These are phyloP conservation scores for Cephalotes varians DNA, from an alignment of 2,888 invertebrate genomes.

Conservation along the genomic window DNA sequence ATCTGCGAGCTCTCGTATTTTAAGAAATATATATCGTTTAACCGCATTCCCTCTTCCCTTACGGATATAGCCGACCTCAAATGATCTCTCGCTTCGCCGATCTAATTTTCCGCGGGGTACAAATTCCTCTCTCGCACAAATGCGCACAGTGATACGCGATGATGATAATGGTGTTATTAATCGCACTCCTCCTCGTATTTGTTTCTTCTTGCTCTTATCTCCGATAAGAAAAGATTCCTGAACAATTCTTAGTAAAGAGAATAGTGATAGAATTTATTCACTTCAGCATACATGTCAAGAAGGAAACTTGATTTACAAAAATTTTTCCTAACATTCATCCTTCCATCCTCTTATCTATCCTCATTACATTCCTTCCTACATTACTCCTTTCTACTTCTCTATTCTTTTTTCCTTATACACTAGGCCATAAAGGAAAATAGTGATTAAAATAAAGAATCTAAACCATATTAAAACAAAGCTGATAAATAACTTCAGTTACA, in stretches of 20 bases:
- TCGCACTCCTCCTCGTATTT: neutral
- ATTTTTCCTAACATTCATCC: too few relatives aligned
- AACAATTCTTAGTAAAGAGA: neutral
- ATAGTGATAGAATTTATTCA: too few relatives aligned
- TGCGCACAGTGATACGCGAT: neutral
- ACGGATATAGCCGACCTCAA: conserved; percentile 34
- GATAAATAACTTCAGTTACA: neutral
- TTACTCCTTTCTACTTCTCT: too few relatives aligned
- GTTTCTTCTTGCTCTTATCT: conserved; percentile 4
- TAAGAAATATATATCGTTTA: conserved; percentile 63
- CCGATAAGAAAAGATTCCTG: neutral
- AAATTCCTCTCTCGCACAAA: neutral
- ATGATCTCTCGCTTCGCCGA: conserved; percentile 60
- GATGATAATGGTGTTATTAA: conserved; percentile 29
- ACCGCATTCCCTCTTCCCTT: neutral
- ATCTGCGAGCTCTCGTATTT: conserved; percentile 56
- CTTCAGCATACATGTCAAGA: too few relatives aligned
- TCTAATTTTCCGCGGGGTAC: conserved; percentile 43
- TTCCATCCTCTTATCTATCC: too few relatives aligned
- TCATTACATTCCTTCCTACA: too few relatives aligned
- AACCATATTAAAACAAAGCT: neutral
- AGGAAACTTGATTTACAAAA: too few relatives aligned
- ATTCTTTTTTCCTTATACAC: too few relatives aligned
- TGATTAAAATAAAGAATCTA: neutral
- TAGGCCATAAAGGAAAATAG: too few relatives aligned